Conservation (phyloP, 2,888 invertebrate species). For the Gari tellinella region DNA sequence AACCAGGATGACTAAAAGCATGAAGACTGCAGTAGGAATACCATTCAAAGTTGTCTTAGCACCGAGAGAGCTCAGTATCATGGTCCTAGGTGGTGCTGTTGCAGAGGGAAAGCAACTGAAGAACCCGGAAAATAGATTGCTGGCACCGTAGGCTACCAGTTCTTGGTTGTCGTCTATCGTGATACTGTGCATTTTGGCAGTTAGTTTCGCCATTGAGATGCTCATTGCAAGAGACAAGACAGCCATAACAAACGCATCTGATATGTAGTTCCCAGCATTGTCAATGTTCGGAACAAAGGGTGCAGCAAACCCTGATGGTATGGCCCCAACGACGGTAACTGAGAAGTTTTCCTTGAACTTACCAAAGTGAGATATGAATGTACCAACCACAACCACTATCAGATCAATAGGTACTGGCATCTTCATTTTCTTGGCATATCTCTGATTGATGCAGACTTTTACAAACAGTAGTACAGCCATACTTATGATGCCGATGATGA, state of each 20-base stretch:
- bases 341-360: conserved; percentile 54
- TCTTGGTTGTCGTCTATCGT: conserved; percentile 82
- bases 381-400: conserved; percentile 71
- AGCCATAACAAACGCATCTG: conserved; percentile 69
- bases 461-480: conserved; percentile 87
- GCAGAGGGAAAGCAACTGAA: conserved; percentile 83
- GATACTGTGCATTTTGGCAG: conserved; percentile 80
- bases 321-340: conserved; percentile 66
- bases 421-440: conserved; percentile 69
- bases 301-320: conserved; percentile 73
- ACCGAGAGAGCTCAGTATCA: conserved; percentile 76
- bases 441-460: conserved; percentile 72
- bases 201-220: conserved; percentile 80
- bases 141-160: conserved; percentile 82
- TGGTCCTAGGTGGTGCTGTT: conserved; percentile 79
- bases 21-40: conserved; percentile 70
- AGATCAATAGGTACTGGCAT: conserved; percentile 81
- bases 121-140: conserved; percentile 80
- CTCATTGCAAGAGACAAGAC: conserved; percentile 71
- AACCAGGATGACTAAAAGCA: conserved; percentile 75
- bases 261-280: conserved; percentile 34
- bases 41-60: conserved; percentile 71
- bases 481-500: conserved; percentile 88
- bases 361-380: conserved; percentile 73
- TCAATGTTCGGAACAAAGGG: conserved; percentile 66